Evolutionary conservation across 1,140 invertebrate species (phyloP), one percentile per base, ranked within the genome.

Genomic region (Batillaria attramentaria): DNA sequence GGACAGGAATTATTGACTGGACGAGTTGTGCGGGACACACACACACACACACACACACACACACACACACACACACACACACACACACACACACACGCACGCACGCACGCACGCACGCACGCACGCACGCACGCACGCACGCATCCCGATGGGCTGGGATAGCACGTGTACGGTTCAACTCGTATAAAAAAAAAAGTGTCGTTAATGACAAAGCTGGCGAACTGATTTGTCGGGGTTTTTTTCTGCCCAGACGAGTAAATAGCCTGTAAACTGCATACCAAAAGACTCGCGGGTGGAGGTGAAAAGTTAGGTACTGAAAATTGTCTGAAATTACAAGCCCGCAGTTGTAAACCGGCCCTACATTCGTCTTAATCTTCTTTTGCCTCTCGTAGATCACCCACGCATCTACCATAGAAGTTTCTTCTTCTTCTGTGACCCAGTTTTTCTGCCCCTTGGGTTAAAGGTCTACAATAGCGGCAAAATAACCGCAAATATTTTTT

Each of bases 61-160:
- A 54, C 46, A 54, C 46, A 54, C 46, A 54, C 46, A 54, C 46
- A 54, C n/a, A n/a, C 46, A 24, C 46, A 24, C 46, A 50, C 46
- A 50, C 46, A 50, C 46, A 50, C 46, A 50, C 46, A 50, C 46
- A 50, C 46, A 50, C 46, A 50, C 46, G 24, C 46, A 50, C 46
- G 46, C 46, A 50, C 46, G 46, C 46, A 50, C 46, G 46, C 46
- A 50, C 46, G 46, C 46, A 50, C 46, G 46, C 46, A 50, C 46
- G 46, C 46, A 50, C 46, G 46, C 46, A 50, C 46, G 46, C 46
- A 50, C 46, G 24, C 46, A 50, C 46, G 46, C 46, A 50, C 46
- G 24, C 46, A 50, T 24, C 10, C 46, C 10, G 10, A 50, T 24
- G 46, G 10, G 46, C 46, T 10, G 10, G 46, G 10, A 24, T 50